Base-by-base conservation (phyloP, 2,888 invertebrate genomes). In the Copidosoma aretas region DNA sequence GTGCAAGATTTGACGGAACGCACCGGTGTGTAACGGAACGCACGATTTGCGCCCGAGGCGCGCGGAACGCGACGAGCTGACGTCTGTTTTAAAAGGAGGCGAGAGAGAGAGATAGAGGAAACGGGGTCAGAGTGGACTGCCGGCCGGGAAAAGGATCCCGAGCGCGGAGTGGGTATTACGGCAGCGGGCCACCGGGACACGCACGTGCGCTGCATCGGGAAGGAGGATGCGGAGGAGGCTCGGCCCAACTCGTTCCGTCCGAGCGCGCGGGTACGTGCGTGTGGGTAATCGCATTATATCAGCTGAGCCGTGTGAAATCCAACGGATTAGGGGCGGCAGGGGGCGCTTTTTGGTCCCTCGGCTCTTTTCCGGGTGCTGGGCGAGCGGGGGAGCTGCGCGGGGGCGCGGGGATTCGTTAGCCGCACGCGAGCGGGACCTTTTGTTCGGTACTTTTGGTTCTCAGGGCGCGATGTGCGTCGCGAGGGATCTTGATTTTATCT, bases 221-320 rank as follows among this genome's bases (percentile, higher is more conserved):
- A 21, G 41, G 8, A 14, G 32, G 32, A 21, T 21, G 19, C 1
- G 5, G 12, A 21, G 17, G 21, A 17, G 4, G 3, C 32, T 32
- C 32, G 32, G 32, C 32, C n/a, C 8, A 32, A 32, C 32, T 32
- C 32, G 32, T 32, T 32, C 32, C 43, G 19, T 24, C 17, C 10
- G 56, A 14, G 56, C 19, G 39, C 32, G 46, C 51, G n/a, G 46
- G 32, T 32, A 32, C 32, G 32, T 58, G 58, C n/a, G 43, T 19
- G 41, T 19, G 41, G 24, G 41, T 67, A 67, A 67, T 67, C 60
- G 57, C 25, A 52, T 67, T 67, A 67, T 15, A 46, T 46, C 12
- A n/a, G 22, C 24, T 63, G 49, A 67, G 58, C 66, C 57, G 51
- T 52, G 57, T 58, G 67, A 46, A 63, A 63, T 62, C 63, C 63